Percentiles rank a stretch among this genome's conserved stretches.
Evolutionary conservation across 1,140 invertebrate species (phyloP).

Genomic region (Trichonephila inaurata): DNA sequence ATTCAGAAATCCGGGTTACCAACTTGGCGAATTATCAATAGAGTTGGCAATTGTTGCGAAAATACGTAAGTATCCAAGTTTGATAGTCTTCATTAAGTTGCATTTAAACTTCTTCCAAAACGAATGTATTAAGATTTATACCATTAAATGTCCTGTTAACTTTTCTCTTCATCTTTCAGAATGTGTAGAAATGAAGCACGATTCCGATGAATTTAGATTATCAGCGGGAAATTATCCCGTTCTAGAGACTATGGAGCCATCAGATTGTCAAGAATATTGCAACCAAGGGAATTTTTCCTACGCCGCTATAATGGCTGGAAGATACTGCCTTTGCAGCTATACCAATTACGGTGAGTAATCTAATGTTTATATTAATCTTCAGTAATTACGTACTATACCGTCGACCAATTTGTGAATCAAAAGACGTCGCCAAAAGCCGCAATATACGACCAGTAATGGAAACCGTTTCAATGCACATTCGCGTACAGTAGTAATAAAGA

Average conservation of each 20-base stretch:
- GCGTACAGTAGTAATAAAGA: too few relatives aligned
- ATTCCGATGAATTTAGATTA: conserved; percentile 37
- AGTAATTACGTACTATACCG: too few relatives aligned
- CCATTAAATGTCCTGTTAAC: too few relatives aligned
- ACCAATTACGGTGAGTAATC: conserved; percentile 47
- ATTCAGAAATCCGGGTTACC: too few relatives aligned
- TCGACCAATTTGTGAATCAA: too few relatives aligned
- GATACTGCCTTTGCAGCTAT: conserved; percentile 58
- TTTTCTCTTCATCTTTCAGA: background rate
- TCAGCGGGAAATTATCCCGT: conserved; percentile 20
- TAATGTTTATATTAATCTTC: too few relatives aligned
- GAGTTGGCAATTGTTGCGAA: too few relatives aligned
- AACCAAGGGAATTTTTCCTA: conserved; percentile 22
- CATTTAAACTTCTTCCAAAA: background rate
- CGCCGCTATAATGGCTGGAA: conserved; percentile 49
- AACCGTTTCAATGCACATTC: too few relatives aligned
- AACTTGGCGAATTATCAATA: too few relatives aligned
- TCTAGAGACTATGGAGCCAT: background rate
- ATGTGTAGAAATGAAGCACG: conserved; percentile 39
- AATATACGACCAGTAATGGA: too few relatives aligned
- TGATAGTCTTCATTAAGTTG: background rate
- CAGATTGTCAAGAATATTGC: conserved; percentile 15
- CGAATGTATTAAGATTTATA: background rate
- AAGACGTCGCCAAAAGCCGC: too few relatives aligned
- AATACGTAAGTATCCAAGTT: too few relatives aligned